Conservation (phyloP, 2,888 invertebrate species). For the Lithophane ornitopus region DNA sequence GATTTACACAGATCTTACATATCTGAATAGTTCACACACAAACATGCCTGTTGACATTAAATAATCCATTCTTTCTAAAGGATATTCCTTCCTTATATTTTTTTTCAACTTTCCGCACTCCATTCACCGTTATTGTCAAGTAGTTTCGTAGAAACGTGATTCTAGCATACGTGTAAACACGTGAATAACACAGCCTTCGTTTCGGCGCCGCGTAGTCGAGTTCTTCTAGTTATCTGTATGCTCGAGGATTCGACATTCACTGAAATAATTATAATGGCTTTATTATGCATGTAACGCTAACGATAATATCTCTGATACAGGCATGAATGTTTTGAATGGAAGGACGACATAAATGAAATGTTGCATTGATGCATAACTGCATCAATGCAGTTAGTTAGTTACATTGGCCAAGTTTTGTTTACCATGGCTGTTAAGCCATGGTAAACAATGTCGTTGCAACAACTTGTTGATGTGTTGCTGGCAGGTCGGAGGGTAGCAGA, state of each 20-base stretch:
- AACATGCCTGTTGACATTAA: not conserved
- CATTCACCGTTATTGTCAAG: not conserved
- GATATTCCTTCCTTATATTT: too few relatives aligned
- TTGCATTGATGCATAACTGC: not conserved
- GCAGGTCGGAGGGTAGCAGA: too few relatives aligned
- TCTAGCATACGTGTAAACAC: not conserved
- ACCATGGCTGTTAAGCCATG: not conserved
- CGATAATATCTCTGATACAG: not conserved
- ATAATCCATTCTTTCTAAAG: not conserved
- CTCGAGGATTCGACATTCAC: slow-evolving; percentile 1
- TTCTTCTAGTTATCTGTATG: slow-evolving; percentile 16
- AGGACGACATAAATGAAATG: not conserved
- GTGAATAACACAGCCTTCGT: slow-evolving; percentile 12
- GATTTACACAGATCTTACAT: not conserved
- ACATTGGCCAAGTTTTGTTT: too few relatives aligned
- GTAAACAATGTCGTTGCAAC: not conserved
- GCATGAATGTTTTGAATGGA: not conserved
- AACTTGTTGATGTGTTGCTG: too few relatives aligned
- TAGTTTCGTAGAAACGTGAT: slow-evolving; percentile 7
- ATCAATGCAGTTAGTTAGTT: too few relatives aligned
- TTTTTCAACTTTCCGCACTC: not conserved
- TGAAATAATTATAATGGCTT: slow-evolving; percentile 14
- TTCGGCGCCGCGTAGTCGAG: slow-evolving; percentile 16
- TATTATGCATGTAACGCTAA: not conserved
- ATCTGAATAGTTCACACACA: not conserved